Percentiles rank a stretch among this genome's conserved stretches.
These are phyloP conservation scores for honey bee (Apis mellifera) DNA, from an alignment of 1,140 invertebrate genomes.

Conservation along the genomic window DNA sequence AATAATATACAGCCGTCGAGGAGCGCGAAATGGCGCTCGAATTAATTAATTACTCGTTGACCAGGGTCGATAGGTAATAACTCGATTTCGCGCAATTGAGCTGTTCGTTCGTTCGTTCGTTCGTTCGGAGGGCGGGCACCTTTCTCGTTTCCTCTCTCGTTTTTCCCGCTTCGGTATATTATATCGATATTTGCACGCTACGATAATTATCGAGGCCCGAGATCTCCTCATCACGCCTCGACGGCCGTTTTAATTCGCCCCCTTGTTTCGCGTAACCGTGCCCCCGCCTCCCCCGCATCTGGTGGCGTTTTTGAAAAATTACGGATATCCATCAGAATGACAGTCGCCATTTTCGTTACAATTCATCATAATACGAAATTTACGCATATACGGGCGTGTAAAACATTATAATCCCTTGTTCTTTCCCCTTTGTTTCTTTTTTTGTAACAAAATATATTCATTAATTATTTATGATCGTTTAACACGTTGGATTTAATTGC, in stretches of 20 bases:
- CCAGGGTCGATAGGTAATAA: conserved; percentile 69
- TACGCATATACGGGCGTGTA: no score
- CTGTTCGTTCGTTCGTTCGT: conserved; percentile 73
- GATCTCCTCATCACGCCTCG: conserved; percentile 22
- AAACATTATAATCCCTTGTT: no score
- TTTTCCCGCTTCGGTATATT: conserved; percentile 62
- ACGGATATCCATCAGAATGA: neutral
- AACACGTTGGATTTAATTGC: conserved; percentile 11
- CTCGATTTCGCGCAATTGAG: conserved; percentile 78
- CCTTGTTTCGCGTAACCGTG: no score
- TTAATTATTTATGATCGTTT: neutral
- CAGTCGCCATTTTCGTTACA: neutral
- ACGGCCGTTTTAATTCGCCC: conserved; percentile 1
- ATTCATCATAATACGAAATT: neutral
- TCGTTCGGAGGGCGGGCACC: conserved; percentile 55
- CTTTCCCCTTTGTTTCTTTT: no score
- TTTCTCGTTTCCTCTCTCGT: conserved; percentile 37
- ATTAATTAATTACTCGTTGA: conserved; percentile 80
- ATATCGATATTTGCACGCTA: conserved; percentile 76
- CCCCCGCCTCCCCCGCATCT: no score
- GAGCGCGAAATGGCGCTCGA: conserved; percentile 74
- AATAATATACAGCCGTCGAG: conserved; percentile 59
- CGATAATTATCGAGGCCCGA: conserved; percentile 73
- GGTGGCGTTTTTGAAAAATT: neutral
- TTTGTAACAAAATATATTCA: neutral